Conservation (phyloP, 2,797 vertebrate species). For the Halcyon leucocephala region DNA sequence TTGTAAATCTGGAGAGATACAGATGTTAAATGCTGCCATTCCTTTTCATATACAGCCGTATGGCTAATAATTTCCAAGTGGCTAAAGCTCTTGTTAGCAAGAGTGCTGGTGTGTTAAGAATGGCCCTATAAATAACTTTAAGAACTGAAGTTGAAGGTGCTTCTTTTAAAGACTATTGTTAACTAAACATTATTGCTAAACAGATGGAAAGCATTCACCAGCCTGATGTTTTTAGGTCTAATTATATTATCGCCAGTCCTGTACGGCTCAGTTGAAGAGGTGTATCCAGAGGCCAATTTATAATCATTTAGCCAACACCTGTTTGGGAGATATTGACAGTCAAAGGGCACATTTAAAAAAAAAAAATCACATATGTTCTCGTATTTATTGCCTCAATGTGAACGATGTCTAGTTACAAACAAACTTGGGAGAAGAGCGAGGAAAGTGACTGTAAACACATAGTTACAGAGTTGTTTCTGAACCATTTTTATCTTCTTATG, state of each 20-base stretch:
- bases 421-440: conserved; percentile 72
- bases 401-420: conserved; percentile 71
- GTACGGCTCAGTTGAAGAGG: conserved; percentile 91
- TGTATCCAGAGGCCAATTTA: conserved; percentile 99
- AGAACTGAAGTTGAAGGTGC: conserved; percentile 87
- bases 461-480: conserved; percentile 2
- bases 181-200: conserved; percentile 89
- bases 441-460: conserved; percentile 50
- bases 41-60: conserved; percentile 74
- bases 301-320: conserved; percentile 99
- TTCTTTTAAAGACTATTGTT: conserved; percentile 88
- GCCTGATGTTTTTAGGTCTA: conserved; percentile 96
- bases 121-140: conserved; percentile 83
- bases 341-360: conserved; percentile 86
- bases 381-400: conserved; percentile 84
- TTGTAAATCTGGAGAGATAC: conserved; percentile 81
- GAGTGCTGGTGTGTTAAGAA: conserved; percentile 83
- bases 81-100: conserved; percentile 83
- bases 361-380: conserved; percentile 86
- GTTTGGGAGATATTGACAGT: conserved; percentile 95
- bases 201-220: conserved; percentile 93
- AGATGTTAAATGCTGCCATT: conserved; percentile 83
- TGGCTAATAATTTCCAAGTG: conserved; percentile 84
- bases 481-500: conserved; percentile 40
- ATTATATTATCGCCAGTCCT: conserved; percentile 95